Base-by-base conservation (phyloP, 2,888 invertebrate species). In the Hemicrepidius hirtus region DNA sequence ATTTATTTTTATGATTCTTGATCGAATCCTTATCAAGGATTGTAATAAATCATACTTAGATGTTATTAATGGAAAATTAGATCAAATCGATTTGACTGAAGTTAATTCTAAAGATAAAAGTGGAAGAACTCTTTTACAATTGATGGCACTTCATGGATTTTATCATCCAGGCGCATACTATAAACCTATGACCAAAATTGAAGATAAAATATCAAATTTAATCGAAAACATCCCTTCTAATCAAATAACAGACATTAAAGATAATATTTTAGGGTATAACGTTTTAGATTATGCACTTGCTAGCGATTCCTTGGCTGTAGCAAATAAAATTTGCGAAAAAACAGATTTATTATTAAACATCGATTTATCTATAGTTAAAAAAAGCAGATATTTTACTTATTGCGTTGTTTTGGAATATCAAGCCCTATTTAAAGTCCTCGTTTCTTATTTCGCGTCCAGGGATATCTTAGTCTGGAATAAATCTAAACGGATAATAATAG, bases 241-340 rank as follows among this genome's bases (percentile, higher is more conserved):
- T 10, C 5, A 16, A 20, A 40, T 60, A 12, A 18, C n/a, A 5
- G 20, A 46, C 9, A 20, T 12, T 1, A 57, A 46, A 3, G 59
- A 67, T 16, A 16, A 16, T 3, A 20, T 64, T 35, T 46, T 50
- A 3, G 21, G 32, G 9, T 64, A 50, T 35, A 35, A 37, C 13
- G 9, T 50, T 16, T 37, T 67, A 16, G 46, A 46, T 18, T 67
- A 59, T 20, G 67, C 67, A 3, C 0, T 67, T 2, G 40, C 18
- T n/a, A 18, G 9, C 4, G 32, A 44, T 2, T 40, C 55, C 9
- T 55, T 59, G 4, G 35, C 46, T 20, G 24, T 67, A 5, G 67
- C 67, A 6, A 46, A 67, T 46, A 21, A 59, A 5, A 28, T 66
- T 3, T 66, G 66, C 18, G 28, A 66, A 57, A 28, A 44, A 12